Base-by-base conservation (phyloP, 2,113 vertebrate species). In the Brachyistius frenatus region DNA sequence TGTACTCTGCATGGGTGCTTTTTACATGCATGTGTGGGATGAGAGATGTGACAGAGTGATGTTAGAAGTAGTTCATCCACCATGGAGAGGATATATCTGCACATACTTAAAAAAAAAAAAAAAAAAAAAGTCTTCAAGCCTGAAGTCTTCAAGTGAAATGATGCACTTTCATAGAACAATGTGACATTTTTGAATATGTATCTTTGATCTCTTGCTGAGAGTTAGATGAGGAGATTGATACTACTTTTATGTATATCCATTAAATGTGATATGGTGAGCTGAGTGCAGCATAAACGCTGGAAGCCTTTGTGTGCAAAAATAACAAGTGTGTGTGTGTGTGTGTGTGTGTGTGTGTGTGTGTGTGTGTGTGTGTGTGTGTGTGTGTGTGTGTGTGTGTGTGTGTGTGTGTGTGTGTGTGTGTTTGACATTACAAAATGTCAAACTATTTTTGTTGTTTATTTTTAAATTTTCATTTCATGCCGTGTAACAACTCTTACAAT, bases 1-100 rank as follows among this genome's bases (percentile, higher is more conserved):
- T 86, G 85, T 69, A 55, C 83, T 89, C 80, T 72, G 78, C 68
- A 75, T 78, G 80, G 54, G 73, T 61, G 53, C 50, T 58, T 83
- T 76, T 66, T 63, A 71, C 54, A 39, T 60, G 44, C 52, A 41
- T 55, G 67, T 73, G 66, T 56, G 36, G 41, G 66, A 76, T 77
- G 73, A 83, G 63, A 75, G 76, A 80, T 13, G 47, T 80, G 80
- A 78, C 55, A 54, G 57, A 78, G 55, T 7, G 73, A 67, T 54
- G 13, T 81, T 35, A 72, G 65, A 65, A 65, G 23, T 50, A 15
- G 10, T 41, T 67, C 14, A 36, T 58, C 31, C 37, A 32, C 67
- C 36, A 32, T 14, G 33, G 57, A 62, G 37, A 32, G 14, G 57
- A 68, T 58, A 52, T 57, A 62, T 76, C 63, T 57, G 63, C 69